Evolutionary conservation across 2,888 invertebrate genomes (phyloP).

Genomic region (Tethea ocularis): DNA sequence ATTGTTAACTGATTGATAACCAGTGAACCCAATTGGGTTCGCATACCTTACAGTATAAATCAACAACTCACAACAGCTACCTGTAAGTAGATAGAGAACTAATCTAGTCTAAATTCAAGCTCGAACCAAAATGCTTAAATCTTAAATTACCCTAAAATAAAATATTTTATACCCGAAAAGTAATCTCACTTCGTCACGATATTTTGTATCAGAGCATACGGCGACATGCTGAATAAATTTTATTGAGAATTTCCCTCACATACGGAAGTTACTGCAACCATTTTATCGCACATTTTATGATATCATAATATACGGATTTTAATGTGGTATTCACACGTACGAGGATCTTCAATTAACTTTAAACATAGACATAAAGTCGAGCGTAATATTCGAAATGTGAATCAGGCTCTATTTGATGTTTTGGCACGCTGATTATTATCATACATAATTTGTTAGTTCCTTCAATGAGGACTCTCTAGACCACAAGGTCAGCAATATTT

Average conservation of each 20-base stretch:
- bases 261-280: slow-evolving; percentile 8
- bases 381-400: background rate
- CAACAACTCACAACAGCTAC: too few relatives aligned
- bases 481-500: too few relatives aligned
- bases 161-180: background rate
- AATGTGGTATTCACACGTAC: slow-evolving; percentile 1
- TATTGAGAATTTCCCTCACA: slow-evolving; percentile 6
- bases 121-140: background rate
- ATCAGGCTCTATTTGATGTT: background rate
- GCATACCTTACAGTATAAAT: too few relatives aligned
- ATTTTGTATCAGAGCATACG: background rate
- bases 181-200: background rate
- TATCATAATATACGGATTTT: slow-evolving; percentile 6
- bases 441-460: too few relatives aligned
- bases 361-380: background rate
- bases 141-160: background rate
- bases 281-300: slow-evolving; percentile 6
- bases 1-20: too few relatives aligned
- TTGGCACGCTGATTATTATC: too few relatives aligned
- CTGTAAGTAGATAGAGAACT: too few relatives aligned
- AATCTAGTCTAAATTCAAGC: background rate
- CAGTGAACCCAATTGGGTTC: too few relatives aligned
- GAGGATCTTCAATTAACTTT: background rate
- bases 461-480: too few relatives aligned
- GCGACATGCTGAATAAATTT: slow-evolving; percentile 5